A percentile compares a stretch with the other conserved stretches of the same genome.
Evolutionary conservation across 2,888 invertebrate genomes (phyloP).

Genomic region (Actias luna): DNA sequence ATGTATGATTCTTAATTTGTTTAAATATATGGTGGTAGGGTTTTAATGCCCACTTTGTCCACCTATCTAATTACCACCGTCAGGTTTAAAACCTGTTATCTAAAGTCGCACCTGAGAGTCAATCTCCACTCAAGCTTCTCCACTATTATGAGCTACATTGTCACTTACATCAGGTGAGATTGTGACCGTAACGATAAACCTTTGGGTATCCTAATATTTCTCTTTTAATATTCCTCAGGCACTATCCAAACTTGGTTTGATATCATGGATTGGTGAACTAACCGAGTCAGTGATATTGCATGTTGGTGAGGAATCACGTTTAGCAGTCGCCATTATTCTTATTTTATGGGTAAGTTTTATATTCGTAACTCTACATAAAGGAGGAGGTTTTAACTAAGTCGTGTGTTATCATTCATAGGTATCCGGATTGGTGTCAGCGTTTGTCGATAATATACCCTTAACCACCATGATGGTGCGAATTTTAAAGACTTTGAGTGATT

Average conservation of each 20-base stretch:
- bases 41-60: too few species aligned
- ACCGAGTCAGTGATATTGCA: constrained; percentile 84
- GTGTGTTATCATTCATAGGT: background rate
- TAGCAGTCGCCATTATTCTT: constrained; percentile 87
- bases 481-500: constrained; percentile 84
- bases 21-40: too few species aligned
- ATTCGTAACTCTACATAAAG: too few species aligned
- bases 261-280: constrained; percentile 88
- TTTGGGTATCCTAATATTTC: too few species aligned
- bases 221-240: constrained; percentile 71
- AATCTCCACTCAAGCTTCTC: too few species aligned
- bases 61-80: too few species aligned
- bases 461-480: constrained; percentile 95
- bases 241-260: constrained; percentile 87
- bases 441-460: constrained; percentile 94
- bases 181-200: too few species aligned
- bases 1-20: too few species aligned
- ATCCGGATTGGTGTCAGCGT: constrained; percentile 88
- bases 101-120: too few species aligned
- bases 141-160: too few species aligned
- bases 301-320: constrained; percentile 83
- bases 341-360: constrained; percentile 85
- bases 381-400: background rate
- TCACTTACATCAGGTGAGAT: too few species aligned
- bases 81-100: too few species aligned